phyloP scores from a whole-genome alignment of 2,113 vertebrate genomes.

The Anoplopoma fimbria region DNA sequence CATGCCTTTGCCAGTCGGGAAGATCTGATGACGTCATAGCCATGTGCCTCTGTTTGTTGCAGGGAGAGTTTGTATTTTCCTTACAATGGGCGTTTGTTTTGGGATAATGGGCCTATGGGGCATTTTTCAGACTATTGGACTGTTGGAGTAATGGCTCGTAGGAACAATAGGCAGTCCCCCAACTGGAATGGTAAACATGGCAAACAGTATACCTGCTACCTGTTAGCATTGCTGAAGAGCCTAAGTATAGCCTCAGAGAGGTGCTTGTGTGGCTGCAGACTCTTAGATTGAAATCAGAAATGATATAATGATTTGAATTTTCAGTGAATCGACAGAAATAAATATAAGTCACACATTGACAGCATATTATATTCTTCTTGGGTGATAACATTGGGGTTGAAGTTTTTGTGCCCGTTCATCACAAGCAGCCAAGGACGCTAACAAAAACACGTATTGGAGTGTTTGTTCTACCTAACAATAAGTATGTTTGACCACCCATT shows the following conservation, averaged over 20 bases:
- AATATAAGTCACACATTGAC: not conserved
- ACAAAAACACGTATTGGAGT: slow-evolving; percentile 55
- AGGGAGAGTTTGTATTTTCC: not conserved
- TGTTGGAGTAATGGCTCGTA: too few relatives aligned
- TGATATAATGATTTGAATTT: not conserved
- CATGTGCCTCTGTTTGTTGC: not conserved
- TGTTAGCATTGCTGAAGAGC: not conserved
- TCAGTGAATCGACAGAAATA: slow-evolving; percentile 1
- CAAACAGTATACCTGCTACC: not conserved
- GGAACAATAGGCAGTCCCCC: not conserved
- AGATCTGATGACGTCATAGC: not conserved
- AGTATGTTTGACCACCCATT: slow-evolving; percentile 69
- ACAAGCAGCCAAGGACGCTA: slow-evolving; percentile 33
- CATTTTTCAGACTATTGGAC: not conserved
- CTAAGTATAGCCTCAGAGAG: not conserved
- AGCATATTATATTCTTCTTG: slow-evolving; percentile 4
- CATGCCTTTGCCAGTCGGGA: not conserved
- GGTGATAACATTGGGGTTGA: slow-evolving; percentile 53
- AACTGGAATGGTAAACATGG: not conserved
- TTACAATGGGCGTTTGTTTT: too few relatives aligned
- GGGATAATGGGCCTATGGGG: not conserved
- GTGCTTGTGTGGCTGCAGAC: not conserved
- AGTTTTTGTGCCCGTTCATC: slow-evolving; percentile 36
- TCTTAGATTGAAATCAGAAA: not conserved
- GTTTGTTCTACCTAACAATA: slow-evolving; percentile 65